A percentile compares a stretch with the other conserved stretches of the same genome.
Evolutionary conservation across 53 echinoderm and acorn worm species (phyloP).

Genomic region (Glandiceps talaboti): DNA sequence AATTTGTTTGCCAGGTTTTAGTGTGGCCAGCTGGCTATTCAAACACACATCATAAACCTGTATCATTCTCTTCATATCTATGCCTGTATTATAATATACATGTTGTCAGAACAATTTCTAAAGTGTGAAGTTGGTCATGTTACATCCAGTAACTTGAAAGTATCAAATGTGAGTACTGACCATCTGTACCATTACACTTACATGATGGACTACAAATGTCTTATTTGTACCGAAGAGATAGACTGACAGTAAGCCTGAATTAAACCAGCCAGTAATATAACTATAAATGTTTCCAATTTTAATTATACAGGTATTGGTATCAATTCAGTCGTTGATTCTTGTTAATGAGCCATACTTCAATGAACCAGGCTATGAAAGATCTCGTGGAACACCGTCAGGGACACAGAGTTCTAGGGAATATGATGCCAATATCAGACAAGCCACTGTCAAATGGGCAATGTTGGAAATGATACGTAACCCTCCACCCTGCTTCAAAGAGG

Average conservation of each 20-base stretch:
- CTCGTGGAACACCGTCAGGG: slow-evolving; percentile 86
- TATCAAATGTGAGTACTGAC: neutral
- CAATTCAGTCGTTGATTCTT: slow-evolving; percentile 92
- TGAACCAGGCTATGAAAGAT: slow-evolving; percentile 97
- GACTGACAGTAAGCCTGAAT: neutral
- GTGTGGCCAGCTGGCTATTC: too few species aligned
- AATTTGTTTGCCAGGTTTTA: too few species aligned
- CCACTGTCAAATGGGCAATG: slow-evolving; percentile 98
- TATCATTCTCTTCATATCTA: too few species aligned
- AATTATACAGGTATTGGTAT: slow-evolving; percentile 61
- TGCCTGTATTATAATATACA: too few species aligned
- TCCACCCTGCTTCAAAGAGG: slow-evolving; percentile 95
- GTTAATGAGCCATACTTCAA: slow-evolving; percentile 98
- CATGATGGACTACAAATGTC: neutral
- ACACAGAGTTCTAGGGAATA: slow-evolving; percentile 98
- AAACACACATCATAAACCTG: too few species aligned
- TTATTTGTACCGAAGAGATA: neutral
- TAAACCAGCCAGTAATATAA: neutral
- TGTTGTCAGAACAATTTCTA: too few species aligned
- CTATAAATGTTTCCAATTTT: neutral
- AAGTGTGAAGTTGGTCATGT: too few species aligned
- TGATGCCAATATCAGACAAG: slow-evolving; percentile 99
- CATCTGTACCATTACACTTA: neutral
- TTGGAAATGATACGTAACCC: slow-evolving; percentile 91
- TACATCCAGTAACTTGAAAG: too few species aligned